Base-by-base conservation (phyloP, 64 coral and sea anemone genomes). In the Acropora tenuis region DNA sequence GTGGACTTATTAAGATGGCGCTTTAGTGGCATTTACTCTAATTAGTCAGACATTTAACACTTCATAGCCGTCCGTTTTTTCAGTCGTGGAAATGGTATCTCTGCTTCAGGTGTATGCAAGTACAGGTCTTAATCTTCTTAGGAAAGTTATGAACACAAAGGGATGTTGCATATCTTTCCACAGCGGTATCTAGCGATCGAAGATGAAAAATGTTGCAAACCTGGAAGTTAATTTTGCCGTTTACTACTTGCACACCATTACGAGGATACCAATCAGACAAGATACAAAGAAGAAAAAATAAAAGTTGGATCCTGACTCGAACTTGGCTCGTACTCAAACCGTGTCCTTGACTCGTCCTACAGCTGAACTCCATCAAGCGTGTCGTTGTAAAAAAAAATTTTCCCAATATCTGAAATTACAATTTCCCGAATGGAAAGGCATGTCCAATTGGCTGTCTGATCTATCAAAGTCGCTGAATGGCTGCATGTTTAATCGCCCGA, bases 191-290 rank as follows among this genome's bases (percentile, higher is more conserved):
- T 73, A 73, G 69, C 17, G 41, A 73, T 73, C 69, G 7, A 73
- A 15, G 41, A 73, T 73, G 69, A 73, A 42, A 73, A 73, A 73
- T 73, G 69, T 73, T 73, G 69, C 69, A 73, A 73, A 73, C 69
- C 69, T 73, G 69, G 41, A 30, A 73, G n/a, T 73, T 73, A 73
- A 63, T 63, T 73, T 73, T 73, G 18, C 69, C 69, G 7, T 73
- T 73, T 30, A 73, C 69, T 42, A 73, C 69, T 73, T 6, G 69
- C n/a, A 73, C 69, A 73, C 41, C 69, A 73, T 73, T 73, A 73
- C 41, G 69, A 73, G 18, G 41, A 73, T 42, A 73, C 8, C 69
- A 73, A 73, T 42, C 69, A 73, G 69, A 73, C 4, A n/a, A 73
- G n/a, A 73, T 73, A 73, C 8, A 73, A 73, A 73, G 18, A 73